Percentiles rank a stretch among this genome's conserved stretches.
Evolutionary conservation across 2,888 invertebrate species (phyloP).

Genomic region (Cephus sareptanus): DNA sequence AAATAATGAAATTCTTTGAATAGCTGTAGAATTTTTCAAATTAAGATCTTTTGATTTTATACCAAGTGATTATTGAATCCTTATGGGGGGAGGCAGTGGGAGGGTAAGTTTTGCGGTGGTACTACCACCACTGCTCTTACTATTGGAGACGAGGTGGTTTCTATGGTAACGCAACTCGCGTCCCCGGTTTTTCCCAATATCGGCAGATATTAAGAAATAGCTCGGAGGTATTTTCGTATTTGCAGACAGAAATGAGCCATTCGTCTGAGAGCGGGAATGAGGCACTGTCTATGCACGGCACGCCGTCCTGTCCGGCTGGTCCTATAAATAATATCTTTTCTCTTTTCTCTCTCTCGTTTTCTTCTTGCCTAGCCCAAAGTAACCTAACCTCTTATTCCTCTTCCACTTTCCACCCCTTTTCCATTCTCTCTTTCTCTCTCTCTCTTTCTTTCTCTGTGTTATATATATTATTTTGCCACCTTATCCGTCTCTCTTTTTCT

Average conservation of each 20-base stretch:
- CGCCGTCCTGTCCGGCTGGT: constrained; percentile 44
- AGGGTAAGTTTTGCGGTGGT: not conserved
- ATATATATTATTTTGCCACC: constrained; percentile 5
- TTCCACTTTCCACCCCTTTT: too few species aligned
- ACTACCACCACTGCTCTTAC: not conserved
- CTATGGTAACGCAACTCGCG: constrained; percentile 50
- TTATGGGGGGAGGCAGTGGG: not conserved
- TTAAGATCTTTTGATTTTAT: not conserved
- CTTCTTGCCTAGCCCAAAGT: not conserved
- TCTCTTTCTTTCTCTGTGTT: not conserved
- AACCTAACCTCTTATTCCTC: too few species aligned
- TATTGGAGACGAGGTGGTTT: constrained; percentile 30
- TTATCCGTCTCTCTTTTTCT: constrained; percentile 13
- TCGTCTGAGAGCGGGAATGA: constrained; percentile 54
- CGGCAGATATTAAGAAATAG: constrained; percentile 63
- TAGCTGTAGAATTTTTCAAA: too few species aligned
- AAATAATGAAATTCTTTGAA: not conserved
- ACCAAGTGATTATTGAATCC: not conserved
- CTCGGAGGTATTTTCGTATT: constrained; percentile 57
- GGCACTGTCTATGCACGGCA: constrained; percentile 64
- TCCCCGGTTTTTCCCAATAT: constrained; percentile 42
- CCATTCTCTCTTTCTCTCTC: not conserved
- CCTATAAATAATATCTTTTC: constrained; percentile 60
- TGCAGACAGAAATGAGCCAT: constrained; percentile 57
- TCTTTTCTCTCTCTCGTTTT: constrained; percentile 34